Conservation (phyloP, 1,140 invertebrate species). For the Apocrypta bakeri region DNA sequence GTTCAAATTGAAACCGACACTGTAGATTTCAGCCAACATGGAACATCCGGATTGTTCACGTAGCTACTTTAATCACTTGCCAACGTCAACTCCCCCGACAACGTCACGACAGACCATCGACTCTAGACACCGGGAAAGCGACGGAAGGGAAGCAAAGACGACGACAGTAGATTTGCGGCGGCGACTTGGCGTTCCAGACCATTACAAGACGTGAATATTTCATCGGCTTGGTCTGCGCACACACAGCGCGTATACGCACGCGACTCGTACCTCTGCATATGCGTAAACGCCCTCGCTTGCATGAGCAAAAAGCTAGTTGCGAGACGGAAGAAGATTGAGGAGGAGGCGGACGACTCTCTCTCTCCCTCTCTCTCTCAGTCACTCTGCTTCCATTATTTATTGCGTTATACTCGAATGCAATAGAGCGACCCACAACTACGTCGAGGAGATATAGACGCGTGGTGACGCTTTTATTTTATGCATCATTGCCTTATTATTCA, state of each 20-base stretch:
- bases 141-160: not conserved
- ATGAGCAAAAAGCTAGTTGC: not conserved
- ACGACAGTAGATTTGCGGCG: constrained; percentile 55
- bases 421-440: not conserved
- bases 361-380: not conserved
- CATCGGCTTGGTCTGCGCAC: constrained; percentile 30
- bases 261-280: not conserved
- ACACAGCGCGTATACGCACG: not conserved
- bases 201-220: constrained; percentile 65
- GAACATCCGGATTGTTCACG: not conserved
- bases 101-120: not conserved
- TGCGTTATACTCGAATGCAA: constrained; percentile 20
- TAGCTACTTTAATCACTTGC: not conserved
- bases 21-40: not conserved
- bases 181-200: constrained; percentile 56
- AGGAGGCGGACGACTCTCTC: not conserved
- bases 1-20: no score
- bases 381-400: constrained; percentile 27
- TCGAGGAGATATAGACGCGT: not conserved
- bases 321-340: constrained; percentile 9
- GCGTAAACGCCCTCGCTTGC: not conserved
- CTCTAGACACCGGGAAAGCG: no score
- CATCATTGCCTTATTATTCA: constrained; percentile 28
- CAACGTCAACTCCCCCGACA: not conserved
- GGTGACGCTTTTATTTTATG: not conserved